These are phyloP conservation scores for Tenebrosternarchus preto DNA, from an alignment of 2,113 vertebrate species.

Conservation along the genomic window DNA sequence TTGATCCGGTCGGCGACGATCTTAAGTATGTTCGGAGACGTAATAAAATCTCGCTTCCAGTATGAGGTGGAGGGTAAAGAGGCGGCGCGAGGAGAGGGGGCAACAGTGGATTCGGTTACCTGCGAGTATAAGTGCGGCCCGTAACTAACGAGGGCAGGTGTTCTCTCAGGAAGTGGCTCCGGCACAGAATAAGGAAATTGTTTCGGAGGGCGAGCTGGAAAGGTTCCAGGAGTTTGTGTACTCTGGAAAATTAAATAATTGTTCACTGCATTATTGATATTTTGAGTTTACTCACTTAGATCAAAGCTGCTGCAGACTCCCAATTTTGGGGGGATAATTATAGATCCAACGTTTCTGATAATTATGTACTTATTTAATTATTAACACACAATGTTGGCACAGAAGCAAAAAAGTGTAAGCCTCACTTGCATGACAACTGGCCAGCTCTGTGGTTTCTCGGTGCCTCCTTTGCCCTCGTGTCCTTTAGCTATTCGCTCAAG, in stretches of 20 bases:
- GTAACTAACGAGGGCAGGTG: background rate
- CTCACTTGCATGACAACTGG: background rate
- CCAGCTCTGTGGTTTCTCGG: conserved; percentile 1
- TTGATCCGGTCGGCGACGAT: conserved; percentile 30
- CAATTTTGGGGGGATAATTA: conserved; percentile 21
- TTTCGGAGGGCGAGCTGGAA: background rate
- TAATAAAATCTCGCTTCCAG: conserved; percentile 40
- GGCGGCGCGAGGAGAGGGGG: background rate
- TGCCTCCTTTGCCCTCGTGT: background rate
- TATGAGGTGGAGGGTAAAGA: conserved; percentile 17
- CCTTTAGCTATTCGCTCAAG: conserved; percentile 25
- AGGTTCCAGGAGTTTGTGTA: conserved; percentile 9
- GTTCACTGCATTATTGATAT: conserved; percentile 40
- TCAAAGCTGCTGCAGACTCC: background rate
- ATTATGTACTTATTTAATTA: conserved; percentile 19
- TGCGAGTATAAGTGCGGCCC: background rate
- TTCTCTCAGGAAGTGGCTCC: background rate
- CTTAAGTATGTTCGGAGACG: conserved; percentile 27
- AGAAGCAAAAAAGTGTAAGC: background rate
- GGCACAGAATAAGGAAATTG: background rate
- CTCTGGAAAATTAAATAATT: conserved; percentile 23
- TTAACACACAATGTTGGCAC: conserved; percentile 1
- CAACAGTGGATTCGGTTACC: conserved; percentile 12
- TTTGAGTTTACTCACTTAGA: background rate
- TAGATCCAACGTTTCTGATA: background rate